phyloP scores from a whole-genome alignment of 2,113 vertebrate genomes.

The Pomatorhinus ruficollis region DNA sequence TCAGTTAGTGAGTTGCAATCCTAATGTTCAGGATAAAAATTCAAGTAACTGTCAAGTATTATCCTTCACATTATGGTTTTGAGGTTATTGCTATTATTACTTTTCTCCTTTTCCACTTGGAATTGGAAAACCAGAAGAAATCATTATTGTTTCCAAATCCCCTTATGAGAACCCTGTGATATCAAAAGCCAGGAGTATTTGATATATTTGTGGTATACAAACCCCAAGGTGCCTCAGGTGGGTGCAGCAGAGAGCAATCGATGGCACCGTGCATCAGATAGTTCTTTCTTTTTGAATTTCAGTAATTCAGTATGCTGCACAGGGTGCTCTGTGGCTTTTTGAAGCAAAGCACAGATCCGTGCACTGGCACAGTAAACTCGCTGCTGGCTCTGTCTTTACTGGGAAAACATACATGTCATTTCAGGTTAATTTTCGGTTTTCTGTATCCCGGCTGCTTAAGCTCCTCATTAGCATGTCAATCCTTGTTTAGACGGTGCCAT shows the following conservation, averaged over 20 bases:
- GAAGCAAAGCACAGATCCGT: background rate
- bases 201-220: background rate
- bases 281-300: background rate
- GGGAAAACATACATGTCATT: background rate
- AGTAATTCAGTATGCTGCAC: background rate
- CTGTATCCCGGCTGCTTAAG: background rate
- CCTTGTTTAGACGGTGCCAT: background rate
- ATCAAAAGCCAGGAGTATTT: slow-evolving; percentile 42
- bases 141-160: slow-evolving; percentile 52
- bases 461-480: background rate
- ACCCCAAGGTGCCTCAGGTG: slow-evolving; percentile 49
- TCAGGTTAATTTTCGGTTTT: background rate
- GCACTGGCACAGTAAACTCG: background rate
- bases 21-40: background rate
- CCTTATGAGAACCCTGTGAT: slow-evolving; percentile 61
- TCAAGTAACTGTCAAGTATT: background rate
- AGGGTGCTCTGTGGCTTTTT: background rate
- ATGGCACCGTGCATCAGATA: slow-evolving; percentile 70
- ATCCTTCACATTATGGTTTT: background rate
- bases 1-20: background rate
- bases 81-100: background rate
- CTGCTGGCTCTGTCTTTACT: background rate
- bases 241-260: slow-evolving; percentile 58
- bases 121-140: slow-evolving; percentile 64
- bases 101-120: slow-evolving; percentile 32